phyloP scores from a whole-genome alignment of 2,113 vertebrate species.

The Elaphurus davidianus region DNA sequence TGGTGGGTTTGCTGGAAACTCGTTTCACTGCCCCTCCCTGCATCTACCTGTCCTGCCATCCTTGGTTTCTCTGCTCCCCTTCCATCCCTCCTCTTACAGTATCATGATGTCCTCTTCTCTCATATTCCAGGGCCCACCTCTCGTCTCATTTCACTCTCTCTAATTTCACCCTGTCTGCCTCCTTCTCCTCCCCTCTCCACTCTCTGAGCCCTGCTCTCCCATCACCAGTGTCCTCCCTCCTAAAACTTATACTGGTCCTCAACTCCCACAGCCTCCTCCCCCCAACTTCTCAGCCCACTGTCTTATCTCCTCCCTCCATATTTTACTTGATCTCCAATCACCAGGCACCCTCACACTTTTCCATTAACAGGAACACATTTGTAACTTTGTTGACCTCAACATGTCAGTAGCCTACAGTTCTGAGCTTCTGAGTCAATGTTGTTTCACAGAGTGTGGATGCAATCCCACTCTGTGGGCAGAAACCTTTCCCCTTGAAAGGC shows the following conservation, averaged over 20 bases:
- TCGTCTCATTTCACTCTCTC: not conserved
- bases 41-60: not conserved
- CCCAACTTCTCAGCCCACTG: not conserved
- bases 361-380: slow-evolving; percentile 58
- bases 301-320: slow-evolving; percentile 66
- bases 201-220: not conserved
- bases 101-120: not conserved
- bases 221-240: not conserved
- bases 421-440: not conserved
- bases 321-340: slow-evolving; percentile 60
- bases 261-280: not conserved
- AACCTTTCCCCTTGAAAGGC: not conserved
- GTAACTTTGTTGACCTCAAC: slow-evolving; percentile 9
- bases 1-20: not conserved
- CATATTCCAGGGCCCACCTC: not conserved
- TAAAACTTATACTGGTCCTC: not conserved
- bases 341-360: slow-evolving; percentile 52
- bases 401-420: not conserved
- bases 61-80: not conserved
- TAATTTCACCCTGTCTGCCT: not conserved
- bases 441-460: not conserved
- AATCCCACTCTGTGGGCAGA: not conserved
- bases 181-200: not conserved
- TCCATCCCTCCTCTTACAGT: not conserved
- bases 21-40: not conserved